Evolutionary conservation across 2,113 vertebrate species (phyloP).

Genomic region (Leptosomus discolor): DNA sequence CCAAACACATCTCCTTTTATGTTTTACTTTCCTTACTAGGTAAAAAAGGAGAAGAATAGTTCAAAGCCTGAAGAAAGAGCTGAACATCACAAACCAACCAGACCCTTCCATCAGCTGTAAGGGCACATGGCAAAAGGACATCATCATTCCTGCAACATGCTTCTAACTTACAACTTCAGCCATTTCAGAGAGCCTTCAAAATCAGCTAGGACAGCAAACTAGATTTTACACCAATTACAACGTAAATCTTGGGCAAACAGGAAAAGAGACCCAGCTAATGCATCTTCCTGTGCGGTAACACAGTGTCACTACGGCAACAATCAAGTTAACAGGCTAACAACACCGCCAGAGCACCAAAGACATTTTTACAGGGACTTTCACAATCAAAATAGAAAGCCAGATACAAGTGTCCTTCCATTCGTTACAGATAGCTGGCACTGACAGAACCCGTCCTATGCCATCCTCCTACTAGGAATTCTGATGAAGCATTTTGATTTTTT

Average conservation of each 20-base stretch:
- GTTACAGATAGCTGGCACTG: not conserved
- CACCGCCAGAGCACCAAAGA: not conserved
- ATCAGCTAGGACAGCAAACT: not conserved
- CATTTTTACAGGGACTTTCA: not conserved
- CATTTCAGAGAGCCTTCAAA: not conserved
- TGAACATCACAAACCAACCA: not conserved
- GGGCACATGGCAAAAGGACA: not conserved
- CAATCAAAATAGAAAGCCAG: not conserved
- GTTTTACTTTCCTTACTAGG: conserved; percentile 14
- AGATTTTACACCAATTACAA: not conserved
- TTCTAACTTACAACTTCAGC: not conserved
- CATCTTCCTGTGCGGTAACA: not conserved
- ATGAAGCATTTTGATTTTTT: not conserved
- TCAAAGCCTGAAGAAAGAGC: conserved; percentile 43
- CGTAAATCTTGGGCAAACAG: not conserved
- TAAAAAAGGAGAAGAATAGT: conserved; percentile 30
- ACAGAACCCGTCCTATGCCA: not conserved
- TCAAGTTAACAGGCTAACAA: not conserved
- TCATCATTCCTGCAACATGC: not conserved
- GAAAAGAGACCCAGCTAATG: not conserved
- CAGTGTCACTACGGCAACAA: not conserved
- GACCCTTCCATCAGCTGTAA: not conserved
- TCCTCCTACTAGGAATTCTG: not conserved
- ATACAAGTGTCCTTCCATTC: not conserved
- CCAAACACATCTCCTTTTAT: not conserved